These are phyloP conservation scores for Lasius platythorax DNA, from an alignment of 2,888 invertebrate genomes.

Conservation along the genomic window DNA sequence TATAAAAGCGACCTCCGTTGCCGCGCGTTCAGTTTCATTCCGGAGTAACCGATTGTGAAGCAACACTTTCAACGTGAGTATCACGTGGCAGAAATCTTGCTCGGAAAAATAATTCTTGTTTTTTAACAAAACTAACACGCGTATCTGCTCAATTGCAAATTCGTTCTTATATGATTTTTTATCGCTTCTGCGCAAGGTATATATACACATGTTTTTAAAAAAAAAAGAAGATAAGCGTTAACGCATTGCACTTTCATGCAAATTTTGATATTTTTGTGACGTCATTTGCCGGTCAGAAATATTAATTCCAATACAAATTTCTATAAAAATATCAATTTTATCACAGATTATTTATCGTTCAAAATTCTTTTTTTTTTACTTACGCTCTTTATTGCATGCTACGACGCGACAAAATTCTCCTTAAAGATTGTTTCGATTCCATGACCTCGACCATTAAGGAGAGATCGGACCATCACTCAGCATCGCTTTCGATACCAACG, in stretches of 20 bases:
- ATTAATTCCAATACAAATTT: constrained; percentile 17
- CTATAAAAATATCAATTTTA: neutral
- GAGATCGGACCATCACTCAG: constrained; percentile 37
- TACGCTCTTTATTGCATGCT: neutral
- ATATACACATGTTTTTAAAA: neutral
- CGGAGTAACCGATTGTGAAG: constrained; percentile 72
- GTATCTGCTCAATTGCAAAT: neutral
- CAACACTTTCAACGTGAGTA: constrained; percentile 76
- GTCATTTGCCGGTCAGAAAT: neutral
- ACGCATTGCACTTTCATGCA: neutral
- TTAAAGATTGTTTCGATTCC: constrained; percentile 53
- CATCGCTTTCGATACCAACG: constrained; percentile 2
- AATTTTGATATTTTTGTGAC: neutral
- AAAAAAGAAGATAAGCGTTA: neutral
- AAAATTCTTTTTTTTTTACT: neutral
- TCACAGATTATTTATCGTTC: neutral
- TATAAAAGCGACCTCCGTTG: constrained; percentile 82
- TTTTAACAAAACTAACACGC: neutral
- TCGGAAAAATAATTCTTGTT: neutral
- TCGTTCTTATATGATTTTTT: neutral
- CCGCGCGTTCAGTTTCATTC: constrained; percentile 82
- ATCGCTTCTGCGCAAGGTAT: neutral
- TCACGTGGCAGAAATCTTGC: constrained; percentile 7
- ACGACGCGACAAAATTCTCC: constrained; percentile 19
- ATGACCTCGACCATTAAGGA: constrained; percentile 41